phyloP scores from a whole-genome alignment of 2,797 vertebrate species.

The Amblyopsis hoosieri region DNA sequence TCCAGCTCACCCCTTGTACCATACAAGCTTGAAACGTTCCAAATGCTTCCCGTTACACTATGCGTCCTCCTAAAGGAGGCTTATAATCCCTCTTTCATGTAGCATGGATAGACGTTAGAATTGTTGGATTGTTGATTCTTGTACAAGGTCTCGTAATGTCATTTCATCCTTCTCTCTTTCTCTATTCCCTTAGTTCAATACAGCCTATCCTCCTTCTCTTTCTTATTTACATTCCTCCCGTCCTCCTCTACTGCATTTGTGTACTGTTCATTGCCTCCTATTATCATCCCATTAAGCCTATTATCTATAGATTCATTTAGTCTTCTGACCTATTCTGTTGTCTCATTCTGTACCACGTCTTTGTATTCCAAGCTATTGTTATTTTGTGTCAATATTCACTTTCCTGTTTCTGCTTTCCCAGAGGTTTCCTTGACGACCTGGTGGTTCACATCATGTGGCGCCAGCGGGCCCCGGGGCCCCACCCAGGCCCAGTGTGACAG shows the following conservation, averaged over 20 bases:
- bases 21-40: slow-evolving; percentile 5
- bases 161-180: neutral
- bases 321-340: neutral
- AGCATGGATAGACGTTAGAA: slow-evolving; percentile 9
- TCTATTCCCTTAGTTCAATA: neutral
- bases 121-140: neutral
- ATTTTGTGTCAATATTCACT: neutral
- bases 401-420: slow-evolving; percentile 32
- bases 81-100: slow-evolving; percentile 23
- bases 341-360: neutral
- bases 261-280: no score
- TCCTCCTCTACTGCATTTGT: neutral
- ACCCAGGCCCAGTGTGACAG: slow-evolving; percentile 90
- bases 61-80: neutral
- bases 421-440: slow-evolving; percentile 80
- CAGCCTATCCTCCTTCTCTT: no score
- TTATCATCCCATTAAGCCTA: no score
- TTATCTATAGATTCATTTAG: no score
- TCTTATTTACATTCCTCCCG: no score
- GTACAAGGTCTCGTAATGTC: neutral
- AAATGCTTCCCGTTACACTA: neutral
- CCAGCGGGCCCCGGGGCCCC: slow-evolving; percentile 84
- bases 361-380: neutral
- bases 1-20: slow-evolving; percentile 12
- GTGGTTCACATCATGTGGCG: slow-evolving; percentile 87